phyloP scores from a whole-genome alignment of 2,113 vertebrate genomes.

The Sinosuthora webbiana region DNA sequence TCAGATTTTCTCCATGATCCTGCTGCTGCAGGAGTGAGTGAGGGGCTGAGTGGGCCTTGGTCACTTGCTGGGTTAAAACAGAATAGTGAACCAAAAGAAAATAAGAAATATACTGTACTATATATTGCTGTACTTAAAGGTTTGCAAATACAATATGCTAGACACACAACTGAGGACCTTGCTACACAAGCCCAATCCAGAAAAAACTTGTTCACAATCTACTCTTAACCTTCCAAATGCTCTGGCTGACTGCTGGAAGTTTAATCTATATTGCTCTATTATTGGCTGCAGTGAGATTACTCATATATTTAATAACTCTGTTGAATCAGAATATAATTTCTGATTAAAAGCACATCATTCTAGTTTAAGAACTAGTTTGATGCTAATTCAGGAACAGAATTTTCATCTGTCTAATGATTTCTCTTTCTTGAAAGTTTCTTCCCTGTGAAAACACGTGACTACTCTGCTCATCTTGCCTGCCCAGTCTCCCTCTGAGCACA shows the following conservation, averaged over 20 bases:
- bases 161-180: background rate
- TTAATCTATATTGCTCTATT: background rate
- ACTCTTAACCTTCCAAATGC: background rate
- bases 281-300: background rate
- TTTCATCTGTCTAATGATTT: background rate
- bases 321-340: conserved; percentile 19
- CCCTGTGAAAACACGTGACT: background rate
- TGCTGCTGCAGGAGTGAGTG: background rate
- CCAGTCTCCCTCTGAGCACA: background rate
- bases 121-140: background rate
- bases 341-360: background rate
- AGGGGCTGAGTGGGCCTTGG: background rate
- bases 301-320: background rate
- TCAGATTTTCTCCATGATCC: background rate
- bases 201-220: background rate
- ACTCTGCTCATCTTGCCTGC: background rate
- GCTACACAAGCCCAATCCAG: background rate
- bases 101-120: background rate
- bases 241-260: background rate
- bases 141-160: background rate
- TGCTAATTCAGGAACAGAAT: background rate
- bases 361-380: background rate
- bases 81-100: background rate
- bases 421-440: background rate
- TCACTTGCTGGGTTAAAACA: background rate